Base-by-base conservation (phyloP, 2,888 invertebrate genomes). In the Athetis lepigone region DNA sequence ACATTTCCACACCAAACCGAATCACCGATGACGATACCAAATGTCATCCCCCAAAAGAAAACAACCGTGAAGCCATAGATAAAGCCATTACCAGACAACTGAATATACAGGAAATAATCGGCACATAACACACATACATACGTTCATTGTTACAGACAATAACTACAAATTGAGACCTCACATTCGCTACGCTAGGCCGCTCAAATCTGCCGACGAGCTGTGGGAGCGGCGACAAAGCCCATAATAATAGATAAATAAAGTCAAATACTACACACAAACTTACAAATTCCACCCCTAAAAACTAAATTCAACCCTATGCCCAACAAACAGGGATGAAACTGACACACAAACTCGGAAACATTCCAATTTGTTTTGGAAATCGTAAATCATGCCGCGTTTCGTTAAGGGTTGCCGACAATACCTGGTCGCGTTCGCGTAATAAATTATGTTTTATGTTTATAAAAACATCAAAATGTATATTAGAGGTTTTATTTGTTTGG, bases 141-240 rank as follows among this genome's bases (percentile, higher is more conserved):
- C 66, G 67, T 51, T 66, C 63, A 79, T 79, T 79, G 82, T 80
- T 79, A 66, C 83, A 83, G 86, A 94, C 93, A 94, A 93, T 94
- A 80, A 83, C 69, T 69, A 82, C 87, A 93, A 93, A 94, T 93
- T 93, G 93, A 93, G 91, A 91, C 85, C 88, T 93, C 88, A 81
- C 87, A 90, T 92, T 92, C 86, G 90, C 82, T 82, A 92, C 90
- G 91, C 91, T 88, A 87, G 85, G 87, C 77, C 84, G 80, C 80
- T 80, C 66, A 77, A 59, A 75, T 77, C 79, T 77, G 77, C 75
- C 77, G 75, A 71, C 83, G 84, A 83, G 81, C 86, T 85, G 83
- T 87, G 84, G 84, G 85, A 88, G 83, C 85, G 80, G 80, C 82
- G 74, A 88, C 86, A 87, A 88, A 88, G 85, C 80, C 86, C 83